A percentile compares a stretch with the other conserved stretches of the same genome.
These are phyloP conservation scores for Phasianus colchicus DNA, from an alignment of 2,113 vertebrate species.

Conservation along the genomic window DNA sequence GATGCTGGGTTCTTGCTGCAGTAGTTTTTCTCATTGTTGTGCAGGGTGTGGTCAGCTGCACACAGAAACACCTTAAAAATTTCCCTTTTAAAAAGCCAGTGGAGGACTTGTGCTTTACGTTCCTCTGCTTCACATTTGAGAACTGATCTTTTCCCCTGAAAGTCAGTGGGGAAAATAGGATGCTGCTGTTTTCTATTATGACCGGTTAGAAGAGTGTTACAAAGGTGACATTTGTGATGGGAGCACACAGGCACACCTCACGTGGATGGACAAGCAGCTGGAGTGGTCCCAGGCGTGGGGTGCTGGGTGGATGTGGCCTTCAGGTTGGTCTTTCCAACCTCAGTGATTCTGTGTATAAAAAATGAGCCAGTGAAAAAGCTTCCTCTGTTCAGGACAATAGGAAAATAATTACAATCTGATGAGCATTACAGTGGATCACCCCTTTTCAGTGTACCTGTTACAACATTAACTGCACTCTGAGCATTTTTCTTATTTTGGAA, in stretches of 20 bases:
- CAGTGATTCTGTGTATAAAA: no score
- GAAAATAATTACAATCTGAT: not conserved
- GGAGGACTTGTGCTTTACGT: not conserved
- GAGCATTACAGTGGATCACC: not conserved
- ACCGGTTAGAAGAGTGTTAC: not conserved
- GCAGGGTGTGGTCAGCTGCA: not conserved
- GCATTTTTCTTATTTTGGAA: not conserved
- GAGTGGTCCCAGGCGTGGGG: no score
- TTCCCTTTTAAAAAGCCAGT: not conserved
- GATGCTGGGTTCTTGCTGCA: not conserved
- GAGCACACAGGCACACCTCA: not conserved
- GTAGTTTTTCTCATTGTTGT: not conserved
- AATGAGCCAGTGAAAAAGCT: not conserved
- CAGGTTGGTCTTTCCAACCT: no score
- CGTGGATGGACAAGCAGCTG: not conserved
- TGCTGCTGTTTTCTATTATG: not conserved
- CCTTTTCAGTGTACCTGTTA: not conserved
- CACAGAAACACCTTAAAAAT: not conserved
- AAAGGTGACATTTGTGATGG: not conserved
- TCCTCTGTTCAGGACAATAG: not conserved
- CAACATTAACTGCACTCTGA: not conserved
- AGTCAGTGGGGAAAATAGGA: not conserved
- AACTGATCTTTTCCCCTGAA: accelerated
- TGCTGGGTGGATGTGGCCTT: no score
- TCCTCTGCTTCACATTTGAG: not conserved